Conservation (phyloP, 2,113 vertebrate genomes). For the Ochotona curzoniae region DNA sequence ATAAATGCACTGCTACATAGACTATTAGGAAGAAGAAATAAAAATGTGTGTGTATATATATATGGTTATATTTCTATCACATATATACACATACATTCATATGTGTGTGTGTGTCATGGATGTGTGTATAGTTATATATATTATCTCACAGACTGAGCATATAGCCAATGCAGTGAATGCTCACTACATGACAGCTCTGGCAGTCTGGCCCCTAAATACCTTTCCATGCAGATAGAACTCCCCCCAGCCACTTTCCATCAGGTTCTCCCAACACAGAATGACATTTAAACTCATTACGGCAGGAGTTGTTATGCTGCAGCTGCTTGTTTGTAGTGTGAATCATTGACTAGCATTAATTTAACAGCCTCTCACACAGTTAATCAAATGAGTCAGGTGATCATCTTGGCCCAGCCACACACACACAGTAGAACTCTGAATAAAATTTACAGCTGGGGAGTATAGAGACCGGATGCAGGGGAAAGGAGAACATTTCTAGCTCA, state of each 20-base stretch:
- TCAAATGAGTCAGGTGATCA: not conserved
- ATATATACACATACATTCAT: not conserved
- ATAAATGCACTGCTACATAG: not conserved
- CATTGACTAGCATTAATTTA: not conserved
- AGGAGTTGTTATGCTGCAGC: not conserved
- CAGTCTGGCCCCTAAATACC: not conserved
- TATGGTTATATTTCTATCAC: too few species aligned
- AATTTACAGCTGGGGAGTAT: not conserved
- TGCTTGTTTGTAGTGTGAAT: not conserved
- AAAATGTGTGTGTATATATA: not conserved
- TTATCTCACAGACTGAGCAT: not conserved
- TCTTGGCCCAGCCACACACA: not conserved
- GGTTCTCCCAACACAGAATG: not conserved
- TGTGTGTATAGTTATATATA: not conserved
- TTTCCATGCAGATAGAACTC: not conserved
- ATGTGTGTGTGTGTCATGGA: too few species aligned
- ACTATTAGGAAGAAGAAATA: not conserved
- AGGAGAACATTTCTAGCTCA: not conserved
- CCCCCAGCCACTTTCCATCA: not conserved
- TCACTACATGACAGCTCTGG: not conserved
- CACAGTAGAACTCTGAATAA: not conserved
- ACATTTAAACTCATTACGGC: not conserved
- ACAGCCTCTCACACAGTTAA: not conserved
- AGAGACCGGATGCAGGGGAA: not conserved
- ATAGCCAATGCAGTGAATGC: not conserved